A percentile compares a stretch with the other conserved stretches of the same genome.
Evolutionary conservation across 2,888 invertebrate species (phyloP).

Genomic region (Agriopis leucophaearia): DNA sequence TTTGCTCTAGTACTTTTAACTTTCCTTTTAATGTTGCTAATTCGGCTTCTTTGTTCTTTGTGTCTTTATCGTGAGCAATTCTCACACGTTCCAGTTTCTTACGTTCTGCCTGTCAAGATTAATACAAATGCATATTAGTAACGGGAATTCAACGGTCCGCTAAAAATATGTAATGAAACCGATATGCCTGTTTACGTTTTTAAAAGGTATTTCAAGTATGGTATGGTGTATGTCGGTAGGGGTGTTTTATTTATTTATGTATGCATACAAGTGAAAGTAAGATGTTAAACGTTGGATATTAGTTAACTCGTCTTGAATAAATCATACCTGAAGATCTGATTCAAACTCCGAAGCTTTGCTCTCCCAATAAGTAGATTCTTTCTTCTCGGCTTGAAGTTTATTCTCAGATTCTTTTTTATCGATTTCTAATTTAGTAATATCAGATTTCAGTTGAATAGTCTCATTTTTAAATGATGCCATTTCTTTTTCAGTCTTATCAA

Average conservation of each 20-base stretch:
- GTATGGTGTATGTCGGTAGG: too few relatives aligned
- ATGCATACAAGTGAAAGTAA: too few relatives aligned
- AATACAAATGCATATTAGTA: neutral
- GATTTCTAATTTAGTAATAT: conserved; percentile 72
- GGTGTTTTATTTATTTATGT: too few relatives aligned
- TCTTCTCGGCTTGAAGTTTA: conserved; percentile 86
- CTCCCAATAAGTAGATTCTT: conserved; percentile 88
- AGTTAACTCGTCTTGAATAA: neutral
- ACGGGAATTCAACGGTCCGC: too few relatives aligned
- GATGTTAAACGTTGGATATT: neutral
- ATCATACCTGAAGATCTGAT: conserved; percentile 84
- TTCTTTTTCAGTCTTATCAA: conserved; percentile 81
- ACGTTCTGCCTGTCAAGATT: conserved; percentile 83
- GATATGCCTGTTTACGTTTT: too few relatives aligned
- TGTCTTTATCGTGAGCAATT: conserved; percentile 90
- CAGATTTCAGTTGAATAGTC: conserved; percentile 73
- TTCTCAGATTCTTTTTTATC: conserved; percentile 89
- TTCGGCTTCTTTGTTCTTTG: conserved; percentile 92
- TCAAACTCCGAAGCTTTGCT: conserved; percentile 88
- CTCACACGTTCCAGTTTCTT: conserved; percentile 90
- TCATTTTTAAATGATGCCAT: conserved; percentile 74
- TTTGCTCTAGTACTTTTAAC: conserved; percentile 88
- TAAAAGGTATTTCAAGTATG: too few relatives aligned
- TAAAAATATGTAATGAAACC: too few relatives aligned
- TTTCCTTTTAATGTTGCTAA: conserved; percentile 92